These are phyloP conservation scores for Therioaphis trifolii DNA, from an alignment of 2,888 invertebrate species.

Conservation along the genomic window DNA sequence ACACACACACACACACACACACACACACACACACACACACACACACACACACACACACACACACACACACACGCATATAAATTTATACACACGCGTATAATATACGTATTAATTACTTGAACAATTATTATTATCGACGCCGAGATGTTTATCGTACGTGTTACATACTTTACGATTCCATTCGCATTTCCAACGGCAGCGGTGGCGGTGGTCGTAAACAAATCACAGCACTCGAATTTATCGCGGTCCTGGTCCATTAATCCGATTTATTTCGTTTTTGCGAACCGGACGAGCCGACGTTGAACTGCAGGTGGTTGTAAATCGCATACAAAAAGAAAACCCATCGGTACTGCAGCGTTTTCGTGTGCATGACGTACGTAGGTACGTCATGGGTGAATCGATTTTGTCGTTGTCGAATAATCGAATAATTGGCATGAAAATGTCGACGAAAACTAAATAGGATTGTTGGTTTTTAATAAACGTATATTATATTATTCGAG, in stretches of 20 bases:
- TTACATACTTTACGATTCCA: neutral
- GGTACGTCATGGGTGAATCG: too few relatives aligned
- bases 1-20: too few relatives aligned
- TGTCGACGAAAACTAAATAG: slow-evolving; percentile 2
- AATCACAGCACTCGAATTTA: neutral
- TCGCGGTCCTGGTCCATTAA: neutral
- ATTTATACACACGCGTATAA: neutral
- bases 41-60: too few relatives aligned
- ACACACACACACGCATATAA: neutral
- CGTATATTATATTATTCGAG: too few relatives aligned
- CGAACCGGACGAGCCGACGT: too few relatives aligned
- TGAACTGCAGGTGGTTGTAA: neutral
- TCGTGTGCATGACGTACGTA: neutral
- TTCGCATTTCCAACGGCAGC: neutral
- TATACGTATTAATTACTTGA: neutral
- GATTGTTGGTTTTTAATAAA: too few relatives aligned
- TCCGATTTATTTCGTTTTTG: neutral
- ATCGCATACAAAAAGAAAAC: neutral
- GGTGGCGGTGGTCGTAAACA: neutral
- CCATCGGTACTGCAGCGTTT: neutral
- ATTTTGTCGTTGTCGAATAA: neutral
- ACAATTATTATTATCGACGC: neutral
- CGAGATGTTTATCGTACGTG: too few relatives aligned
- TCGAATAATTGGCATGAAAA: neutral
- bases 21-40: too few relatives aligned